These are phyloP conservation scores for Stegodyphus dumicola DNA, from an alignment of 1,140 invertebrate genomes.

Conservation along the genomic window DNA sequence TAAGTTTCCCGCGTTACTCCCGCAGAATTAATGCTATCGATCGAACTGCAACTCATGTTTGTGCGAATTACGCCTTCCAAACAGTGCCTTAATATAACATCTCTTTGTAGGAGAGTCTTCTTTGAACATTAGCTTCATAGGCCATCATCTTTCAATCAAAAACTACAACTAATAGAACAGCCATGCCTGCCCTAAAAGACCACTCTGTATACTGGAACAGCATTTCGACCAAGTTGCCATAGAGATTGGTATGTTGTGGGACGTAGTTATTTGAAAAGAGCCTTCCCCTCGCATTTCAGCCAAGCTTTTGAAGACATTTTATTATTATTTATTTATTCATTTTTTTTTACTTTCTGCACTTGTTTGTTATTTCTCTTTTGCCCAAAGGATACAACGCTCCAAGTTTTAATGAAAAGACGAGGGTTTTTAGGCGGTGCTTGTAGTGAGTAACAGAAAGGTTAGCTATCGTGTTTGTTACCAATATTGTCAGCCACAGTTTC, in stretches of 20 bases:
- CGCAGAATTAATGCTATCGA: too few relatives aligned
- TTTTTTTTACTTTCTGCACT: too few relatives aligned
- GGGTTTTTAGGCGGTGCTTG: conserved; percentile 35
- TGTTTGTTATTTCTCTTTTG: too few relatives aligned
- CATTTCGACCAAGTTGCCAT: conserved; percentile 23
- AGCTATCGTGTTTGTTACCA: too few relatives aligned
- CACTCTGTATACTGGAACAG: neutral
- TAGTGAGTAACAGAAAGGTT: conserved; percentile 36
- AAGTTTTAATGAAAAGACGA: conserved; percentile 5
- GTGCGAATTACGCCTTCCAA: too few relatives aligned
- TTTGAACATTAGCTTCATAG: neutral
- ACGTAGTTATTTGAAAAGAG: conserved; percentile 30
- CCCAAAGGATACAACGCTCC: too few relatives aligned
- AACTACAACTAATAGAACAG: neutral
- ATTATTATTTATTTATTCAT: neutral
- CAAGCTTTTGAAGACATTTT: neutral
- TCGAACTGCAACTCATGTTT: too few relatives aligned
- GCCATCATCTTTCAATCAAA: conserved; percentile 34
- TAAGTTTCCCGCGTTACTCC: too few relatives aligned
- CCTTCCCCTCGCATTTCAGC: conserved; percentile 2
- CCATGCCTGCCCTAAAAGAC: neutral
- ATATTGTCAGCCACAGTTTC: too few relatives aligned
- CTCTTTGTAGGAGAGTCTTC: too few relatives aligned
- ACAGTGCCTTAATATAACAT: too few relatives aligned
- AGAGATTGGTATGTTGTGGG: conserved; percentile 31